These are phyloP conservation scores for Zaprionus capensis DNA, from an alignment of 1,140 invertebrate species.

Conservation along the genomic window DNA sequence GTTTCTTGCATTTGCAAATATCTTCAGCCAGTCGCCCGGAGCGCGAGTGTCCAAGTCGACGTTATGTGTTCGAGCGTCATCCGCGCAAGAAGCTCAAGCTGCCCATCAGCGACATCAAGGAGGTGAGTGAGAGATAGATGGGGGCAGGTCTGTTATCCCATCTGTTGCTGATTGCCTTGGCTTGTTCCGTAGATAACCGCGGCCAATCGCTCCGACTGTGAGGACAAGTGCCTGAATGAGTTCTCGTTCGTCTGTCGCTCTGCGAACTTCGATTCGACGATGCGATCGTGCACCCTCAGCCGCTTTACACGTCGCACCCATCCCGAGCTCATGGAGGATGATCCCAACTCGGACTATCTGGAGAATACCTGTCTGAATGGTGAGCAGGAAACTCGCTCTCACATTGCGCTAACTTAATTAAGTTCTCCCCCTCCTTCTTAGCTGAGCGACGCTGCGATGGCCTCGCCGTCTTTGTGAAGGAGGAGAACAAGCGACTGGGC, in stretches of 20 bases:
- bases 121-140: slow-evolving; percentile 84
- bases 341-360: slow-evolving; percentile 94
- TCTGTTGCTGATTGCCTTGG: neutral
- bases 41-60: slow-evolving; percentile 92
- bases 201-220: slow-evolving; percentile 93
- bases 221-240: slow-evolving; percentile 95
- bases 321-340: slow-evolving; percentile 92
- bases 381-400: slow-evolving; percentile 79
- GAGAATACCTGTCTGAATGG: slow-evolving; percentile 96
- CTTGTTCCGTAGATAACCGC: slow-evolving; percentile 86
- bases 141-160: neutral
- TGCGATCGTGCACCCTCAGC: slow-evolving; percentile 91
- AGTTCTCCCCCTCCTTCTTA: slow-evolving; percentile 70
- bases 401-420: neutral
- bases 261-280: slow-evolving; percentile 91
- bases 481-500: slow-evolving; percentile 93
- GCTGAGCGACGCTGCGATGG: slow-evolving; percentile 94
- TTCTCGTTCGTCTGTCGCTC: slow-evolving; percentile 94
- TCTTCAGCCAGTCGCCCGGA: slow-evolving; percentile 91
- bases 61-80: slow-evolving; percentile 94
- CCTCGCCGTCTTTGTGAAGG: slow-evolving; percentile 93
- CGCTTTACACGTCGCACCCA: slow-evolving; percentile 93
- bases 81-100: slow-evolving; percentile 92
- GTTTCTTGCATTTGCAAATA: slow-evolving; percentile 20
- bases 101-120: slow-evolving; percentile 91